Evolutionary conservation across 2,113 vertebrate species (phyloP).

Genomic region (Leptodactylus fuscus): DNA sequence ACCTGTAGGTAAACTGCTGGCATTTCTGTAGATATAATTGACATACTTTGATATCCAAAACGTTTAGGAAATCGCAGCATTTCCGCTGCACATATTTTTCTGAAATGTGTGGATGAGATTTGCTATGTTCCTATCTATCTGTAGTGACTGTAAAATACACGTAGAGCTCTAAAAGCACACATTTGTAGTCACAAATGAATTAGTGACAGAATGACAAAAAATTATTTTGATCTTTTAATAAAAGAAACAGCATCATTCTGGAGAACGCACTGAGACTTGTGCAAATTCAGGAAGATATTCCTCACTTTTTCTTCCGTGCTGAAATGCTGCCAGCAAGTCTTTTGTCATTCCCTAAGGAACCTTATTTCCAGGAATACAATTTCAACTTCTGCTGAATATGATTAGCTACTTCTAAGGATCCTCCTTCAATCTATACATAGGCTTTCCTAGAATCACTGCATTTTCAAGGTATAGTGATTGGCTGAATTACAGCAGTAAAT

Average conservation of each 20-base stretch:
- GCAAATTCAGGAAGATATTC: conserved; percentile 12
- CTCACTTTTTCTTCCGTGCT: neutral
- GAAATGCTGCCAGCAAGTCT: conserved; percentile 41
- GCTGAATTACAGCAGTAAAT: neutral
- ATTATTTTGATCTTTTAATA: neutral
- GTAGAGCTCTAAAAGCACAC: neutral
- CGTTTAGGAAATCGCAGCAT: too few species aligned
- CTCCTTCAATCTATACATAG: conserved; percentile 38
- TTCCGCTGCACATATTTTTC: too few species aligned
- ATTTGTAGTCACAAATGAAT: neutral
- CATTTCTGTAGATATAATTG: too few species aligned
- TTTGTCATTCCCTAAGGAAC: conserved; percentile 43
- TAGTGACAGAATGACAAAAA: neutral
- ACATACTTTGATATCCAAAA: too few species aligned
- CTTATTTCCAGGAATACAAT: conserved; percentile 52
- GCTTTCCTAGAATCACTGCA: conserved; percentile 38
- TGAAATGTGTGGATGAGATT: too few species aligned
- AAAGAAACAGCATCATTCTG: neutral
- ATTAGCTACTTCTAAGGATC: conserved; percentile 43
- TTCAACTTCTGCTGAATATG: conserved; percentile 48
- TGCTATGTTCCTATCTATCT: too few species aligned
- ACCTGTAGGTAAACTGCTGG: too few species aligned
- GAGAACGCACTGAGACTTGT: neutral
- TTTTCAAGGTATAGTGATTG: neutral
- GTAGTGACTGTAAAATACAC: too few species aligned